Conservation (phyloP, 92 coral and sea anemone genomes). For the Heliopora coerulea region DNA sequence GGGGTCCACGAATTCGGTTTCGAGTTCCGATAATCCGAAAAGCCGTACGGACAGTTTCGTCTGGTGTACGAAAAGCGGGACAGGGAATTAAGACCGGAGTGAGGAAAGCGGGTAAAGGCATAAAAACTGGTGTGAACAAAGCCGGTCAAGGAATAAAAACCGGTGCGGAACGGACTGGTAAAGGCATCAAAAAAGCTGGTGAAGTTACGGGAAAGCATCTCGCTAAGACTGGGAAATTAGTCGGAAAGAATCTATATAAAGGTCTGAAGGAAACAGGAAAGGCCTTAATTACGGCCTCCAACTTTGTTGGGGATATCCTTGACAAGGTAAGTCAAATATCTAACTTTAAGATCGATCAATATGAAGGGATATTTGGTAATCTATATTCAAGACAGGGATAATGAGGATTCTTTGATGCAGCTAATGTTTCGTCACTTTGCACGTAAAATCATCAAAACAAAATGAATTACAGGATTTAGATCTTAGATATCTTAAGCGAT, state of each 20-base stretch:
- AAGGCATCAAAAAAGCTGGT: constrained; percentile 33
- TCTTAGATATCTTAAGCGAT: no score
- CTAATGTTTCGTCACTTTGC: no score
- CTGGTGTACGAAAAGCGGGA: neutral
- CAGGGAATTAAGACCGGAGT: neutral
- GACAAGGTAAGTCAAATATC: constrained; percentile 20
- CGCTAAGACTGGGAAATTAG: constrained; percentile 3
- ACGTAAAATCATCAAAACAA: no score
- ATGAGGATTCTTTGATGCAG: no score
- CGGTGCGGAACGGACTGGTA: constrained; percentile 13
- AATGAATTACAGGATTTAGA: no score
- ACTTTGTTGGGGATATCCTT: constrained; percentile 22
- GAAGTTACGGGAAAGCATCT: neutral
- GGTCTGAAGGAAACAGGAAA: constrained; percentile 33
- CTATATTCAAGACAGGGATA: no score
- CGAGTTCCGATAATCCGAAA: no score
- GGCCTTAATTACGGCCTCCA: constrained; percentile 27
- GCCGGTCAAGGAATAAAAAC: constrained; percentile 11
- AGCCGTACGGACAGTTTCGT: no score
- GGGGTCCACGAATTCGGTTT: constrained; percentile 19
- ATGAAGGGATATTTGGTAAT: no score
- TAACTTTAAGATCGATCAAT: no score
- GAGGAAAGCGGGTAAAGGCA: constrained; percentile 23
- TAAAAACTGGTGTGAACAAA: constrained; percentile 5
- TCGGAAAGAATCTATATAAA: constrained; percentile 24